phyloP scores from a whole-genome alignment of 2,888 invertebrate species.

The Habrosyne pyritoides region DNA sequence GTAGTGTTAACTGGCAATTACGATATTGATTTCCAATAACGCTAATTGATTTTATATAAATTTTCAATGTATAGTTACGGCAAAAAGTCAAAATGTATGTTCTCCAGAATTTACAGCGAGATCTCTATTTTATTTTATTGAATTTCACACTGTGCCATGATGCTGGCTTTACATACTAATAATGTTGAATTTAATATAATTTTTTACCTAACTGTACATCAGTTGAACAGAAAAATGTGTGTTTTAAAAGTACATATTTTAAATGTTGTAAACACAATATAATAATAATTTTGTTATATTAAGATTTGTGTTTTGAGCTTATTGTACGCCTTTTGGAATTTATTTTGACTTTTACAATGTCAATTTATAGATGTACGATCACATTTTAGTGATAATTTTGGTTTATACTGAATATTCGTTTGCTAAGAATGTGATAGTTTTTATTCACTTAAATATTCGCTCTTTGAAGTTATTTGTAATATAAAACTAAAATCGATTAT shows the following conservation, averaged over 20 bases:
- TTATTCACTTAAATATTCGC: neutral
- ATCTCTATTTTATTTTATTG: neutral
- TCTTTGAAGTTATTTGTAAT: too few species aligned
- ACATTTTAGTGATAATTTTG: conserved; percentile 19
- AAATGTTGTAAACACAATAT: conserved; percentile 14
- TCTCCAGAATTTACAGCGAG: neutral
- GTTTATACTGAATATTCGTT: conserved; percentile 13
- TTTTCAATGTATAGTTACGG: conserved; percentile 23
- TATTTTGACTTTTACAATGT: conserved; percentile 39
- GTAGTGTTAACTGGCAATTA: conserved; percentile 63
- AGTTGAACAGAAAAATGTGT: conserved; percentile 16
- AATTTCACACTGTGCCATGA: neutral
- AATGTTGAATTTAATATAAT: neutral
- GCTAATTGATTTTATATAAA: conserved; percentile 11
- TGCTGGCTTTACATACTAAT: neutral
- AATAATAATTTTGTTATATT: conserved; percentile 34
- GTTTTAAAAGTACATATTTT: conserved; percentile 17
- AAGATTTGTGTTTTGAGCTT: conserved; percentile 53
- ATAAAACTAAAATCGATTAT: too few species aligned
- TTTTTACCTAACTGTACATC: neutral
- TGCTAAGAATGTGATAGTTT: neutral
- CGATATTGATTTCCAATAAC: conserved; percentile 25
- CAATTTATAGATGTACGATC: conserved; percentile 37
- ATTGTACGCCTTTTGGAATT: conserved; percentile 36
- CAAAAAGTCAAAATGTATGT: neutral